phyloP scores from a whole-genome alignment of 2,797 vertebrate genomes.

The Falco biarmicus region DNA sequence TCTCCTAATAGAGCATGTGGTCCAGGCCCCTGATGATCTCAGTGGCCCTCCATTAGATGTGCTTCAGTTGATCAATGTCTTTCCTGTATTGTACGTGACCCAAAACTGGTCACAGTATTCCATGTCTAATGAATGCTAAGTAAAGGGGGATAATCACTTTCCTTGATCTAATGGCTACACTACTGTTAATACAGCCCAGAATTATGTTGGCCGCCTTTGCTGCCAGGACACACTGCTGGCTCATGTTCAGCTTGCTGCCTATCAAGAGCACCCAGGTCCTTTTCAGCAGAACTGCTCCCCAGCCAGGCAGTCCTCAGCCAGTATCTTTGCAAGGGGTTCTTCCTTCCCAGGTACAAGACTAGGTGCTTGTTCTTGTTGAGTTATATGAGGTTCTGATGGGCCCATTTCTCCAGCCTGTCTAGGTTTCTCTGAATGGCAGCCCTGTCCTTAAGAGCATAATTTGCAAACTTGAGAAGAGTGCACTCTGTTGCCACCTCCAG shows the following conservation, averaged over 20 bases:
- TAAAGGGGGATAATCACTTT: background rate
- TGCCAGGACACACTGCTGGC: background rate
- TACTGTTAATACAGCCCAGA: background rate
- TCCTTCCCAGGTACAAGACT: no score
- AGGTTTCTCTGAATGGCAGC: background rate
- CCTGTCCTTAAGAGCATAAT: background rate
- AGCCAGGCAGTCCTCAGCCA: no score
- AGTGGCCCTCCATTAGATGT: background rate
- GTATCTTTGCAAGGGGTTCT: no score
- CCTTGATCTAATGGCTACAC: background rate
- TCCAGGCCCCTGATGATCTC: background rate
- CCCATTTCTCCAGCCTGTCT: background rate
- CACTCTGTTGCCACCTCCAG: background rate
- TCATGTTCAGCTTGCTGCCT: background rate
- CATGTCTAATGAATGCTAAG: background rate
- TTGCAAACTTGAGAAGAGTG: background rate
- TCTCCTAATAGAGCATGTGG: background rate
- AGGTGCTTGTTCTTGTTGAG: no score
- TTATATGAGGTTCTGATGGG: no score
- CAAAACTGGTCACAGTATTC: background rate
- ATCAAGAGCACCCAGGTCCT: background rate
- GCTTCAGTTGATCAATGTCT: background rate
- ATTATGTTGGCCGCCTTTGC: background rate
- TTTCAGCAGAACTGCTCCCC: no score
- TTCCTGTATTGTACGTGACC: background rate